Percentiles rank a stretch among this genome's conserved stretches.
Conservation (phyloP, 1,140 invertebrate genomes). For the Drosophila tropicalis region DNA sequence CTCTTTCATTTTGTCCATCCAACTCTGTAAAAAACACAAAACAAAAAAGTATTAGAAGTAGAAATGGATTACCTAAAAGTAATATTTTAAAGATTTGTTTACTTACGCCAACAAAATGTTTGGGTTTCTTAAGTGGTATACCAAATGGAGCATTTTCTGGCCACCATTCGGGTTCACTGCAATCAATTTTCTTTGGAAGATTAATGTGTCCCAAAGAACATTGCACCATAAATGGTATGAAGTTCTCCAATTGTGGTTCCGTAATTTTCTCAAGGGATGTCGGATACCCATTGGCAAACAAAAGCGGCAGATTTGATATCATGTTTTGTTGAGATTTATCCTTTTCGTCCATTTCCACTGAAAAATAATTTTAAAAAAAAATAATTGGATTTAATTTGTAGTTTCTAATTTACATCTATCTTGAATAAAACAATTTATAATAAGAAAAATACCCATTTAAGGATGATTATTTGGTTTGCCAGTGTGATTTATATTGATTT, state of each 20-base stretch:
- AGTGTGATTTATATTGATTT: too few species aligned
- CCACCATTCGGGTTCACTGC: constrained; percentile 87
- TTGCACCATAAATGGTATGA: constrained; percentile 89
- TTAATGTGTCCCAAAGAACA: constrained; percentile 88
- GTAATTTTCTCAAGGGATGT: constrained; percentile 87
- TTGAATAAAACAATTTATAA: too few species aligned
- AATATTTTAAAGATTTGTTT: background rate
- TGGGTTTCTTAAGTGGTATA: constrained; percentile 86
- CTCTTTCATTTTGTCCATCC: constrained; percentile 86
- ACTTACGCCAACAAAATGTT: constrained; percentile 84
- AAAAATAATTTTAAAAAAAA: background rate
- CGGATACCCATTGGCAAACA: constrained; percentile 88
- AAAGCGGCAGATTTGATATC: constrained; percentile 86
- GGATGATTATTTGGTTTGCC: too few species aligned
- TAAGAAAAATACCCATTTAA: too few species aligned
- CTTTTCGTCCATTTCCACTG: constrained; percentile 73
- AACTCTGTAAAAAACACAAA: constrained; percentile 82
- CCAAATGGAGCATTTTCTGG: constrained; percentile 87
- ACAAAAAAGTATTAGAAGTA: background rate
- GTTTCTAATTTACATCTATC: too few species aligned
- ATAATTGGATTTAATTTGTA: too few species aligned
- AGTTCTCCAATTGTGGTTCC: constrained; percentile 86
- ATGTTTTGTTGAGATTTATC: constrained; percentile 80
- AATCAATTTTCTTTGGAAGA: constrained; percentile 83
- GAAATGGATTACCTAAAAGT: background rate